These are phyloP conservation scores for Melanotaenia duboulayi DNA, from an alignment of 2,113 vertebrate species.

Conservation along the genomic window DNA sequence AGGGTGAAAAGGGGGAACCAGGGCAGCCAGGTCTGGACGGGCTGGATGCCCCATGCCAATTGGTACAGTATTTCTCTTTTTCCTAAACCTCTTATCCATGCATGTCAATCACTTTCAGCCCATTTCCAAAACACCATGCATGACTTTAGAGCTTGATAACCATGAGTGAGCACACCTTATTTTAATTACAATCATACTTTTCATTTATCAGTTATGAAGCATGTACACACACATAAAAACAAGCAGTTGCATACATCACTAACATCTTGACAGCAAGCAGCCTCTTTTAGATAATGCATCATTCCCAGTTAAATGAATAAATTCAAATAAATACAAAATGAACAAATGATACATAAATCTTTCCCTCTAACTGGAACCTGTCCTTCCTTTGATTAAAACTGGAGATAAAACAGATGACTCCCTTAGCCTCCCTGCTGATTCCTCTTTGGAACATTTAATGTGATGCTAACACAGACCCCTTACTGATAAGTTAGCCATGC, in stretches of 20 bases:
- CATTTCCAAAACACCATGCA: conserved; percentile 44
- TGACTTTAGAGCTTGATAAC: conserved; percentile 39
- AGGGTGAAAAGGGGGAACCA: conserved; percentile 99
- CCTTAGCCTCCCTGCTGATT: conserved; percentile 37
- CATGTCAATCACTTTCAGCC: conserved; percentile 83
- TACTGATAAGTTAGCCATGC: conserved; percentile 40
- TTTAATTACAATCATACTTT: conserved; percentile 19
- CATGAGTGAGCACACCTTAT: conserved; percentile 37
- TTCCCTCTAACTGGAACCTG: conserved; percentile 62
- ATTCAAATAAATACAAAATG: too few relatives aligned
- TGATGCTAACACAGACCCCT: conserved; percentile 66
- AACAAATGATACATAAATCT: conserved; percentile 2
- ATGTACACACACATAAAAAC: background rate
- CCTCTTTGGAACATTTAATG: conserved; percentile 58
- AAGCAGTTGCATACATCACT: conserved; percentile 29
- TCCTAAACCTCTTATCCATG: conserved; percentile 88
- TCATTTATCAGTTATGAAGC: background rate
- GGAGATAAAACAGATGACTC: conserved; percentile 22
- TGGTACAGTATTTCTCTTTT: conserved; percentile 99
- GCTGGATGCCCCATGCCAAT: conserved; percentile 99
- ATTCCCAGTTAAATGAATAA: conserved; percentile 10
- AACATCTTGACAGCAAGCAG: conserved; percentile 68
- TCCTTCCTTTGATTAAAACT: conserved; percentile 51
- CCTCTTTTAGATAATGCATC: conserved; percentile 36
- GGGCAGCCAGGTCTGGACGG: conserved; percentile 99